Conservation (phyloP, 2,888 invertebrate species). For the Philonicus albiceps region DNA sequence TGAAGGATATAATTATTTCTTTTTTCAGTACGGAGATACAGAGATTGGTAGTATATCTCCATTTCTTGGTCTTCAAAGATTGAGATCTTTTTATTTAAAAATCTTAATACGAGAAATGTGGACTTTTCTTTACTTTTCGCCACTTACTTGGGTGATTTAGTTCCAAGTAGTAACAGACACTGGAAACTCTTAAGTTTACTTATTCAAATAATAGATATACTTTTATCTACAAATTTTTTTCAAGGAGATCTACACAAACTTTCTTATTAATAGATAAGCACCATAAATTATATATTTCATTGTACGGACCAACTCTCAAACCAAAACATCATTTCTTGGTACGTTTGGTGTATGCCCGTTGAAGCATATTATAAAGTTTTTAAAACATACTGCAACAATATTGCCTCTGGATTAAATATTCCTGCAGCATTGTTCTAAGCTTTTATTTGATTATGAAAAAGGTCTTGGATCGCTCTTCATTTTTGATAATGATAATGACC, state of each 20-base stretch:
- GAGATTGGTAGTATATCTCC: constrained; percentile 45
- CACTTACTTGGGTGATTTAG: constrained; percentile 45
- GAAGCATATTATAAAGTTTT: constrained; percentile 44
- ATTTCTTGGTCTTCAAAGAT: constrained; percentile 30
- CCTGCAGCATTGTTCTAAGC: constrained; percentile 21
- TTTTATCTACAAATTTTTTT: constrained; percentile 33
- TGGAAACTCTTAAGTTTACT: constrained; percentile 44
- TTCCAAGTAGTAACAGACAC: constrained; percentile 41
- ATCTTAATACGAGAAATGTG: constrained; percentile 49
- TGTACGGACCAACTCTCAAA: constrained; percentile 45
- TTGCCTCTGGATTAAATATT: constrained; percentile 42
- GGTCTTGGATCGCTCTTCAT: not conserved
- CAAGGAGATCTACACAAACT: constrained; percentile 38
- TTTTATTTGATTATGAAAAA: constrained; percentile 20
- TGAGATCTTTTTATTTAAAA: constrained; percentile 46
- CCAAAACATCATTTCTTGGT: constrained; percentile 47
- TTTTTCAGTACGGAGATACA: constrained; percentile 48
- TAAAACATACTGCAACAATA: constrained; percentile 45
- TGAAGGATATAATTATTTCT: constrained; percentile 45
- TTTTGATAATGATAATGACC: not conserved
- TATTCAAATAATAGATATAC: constrained; percentile 43
- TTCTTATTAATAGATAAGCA: constrained; percentile 42
- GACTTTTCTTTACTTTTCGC: constrained; percentile 42
- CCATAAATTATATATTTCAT: constrained; percentile 44
- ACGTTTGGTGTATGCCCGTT: constrained; percentile 42